These are phyloP conservation scores for Martes martes DNA, from an alignment of 2,113 vertebrate genomes.

Conservation along the genomic window DNA sequence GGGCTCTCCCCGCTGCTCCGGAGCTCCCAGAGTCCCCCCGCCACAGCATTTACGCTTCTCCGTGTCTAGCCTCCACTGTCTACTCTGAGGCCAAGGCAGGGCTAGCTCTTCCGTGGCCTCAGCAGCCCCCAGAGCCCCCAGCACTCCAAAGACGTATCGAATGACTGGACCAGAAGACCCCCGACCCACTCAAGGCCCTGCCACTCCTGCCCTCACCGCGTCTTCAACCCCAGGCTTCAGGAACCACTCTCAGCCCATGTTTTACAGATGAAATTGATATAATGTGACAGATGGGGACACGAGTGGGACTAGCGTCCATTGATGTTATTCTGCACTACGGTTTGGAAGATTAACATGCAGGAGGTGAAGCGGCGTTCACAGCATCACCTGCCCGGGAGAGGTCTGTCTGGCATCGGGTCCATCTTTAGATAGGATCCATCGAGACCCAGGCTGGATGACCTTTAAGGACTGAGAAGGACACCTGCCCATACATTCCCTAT, in stretches of 20 bases:
- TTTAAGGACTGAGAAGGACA: neutral
- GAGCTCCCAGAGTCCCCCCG: too few species aligned
- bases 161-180: neutral
- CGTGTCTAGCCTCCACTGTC: neutral
- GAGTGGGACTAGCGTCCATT: neutral
- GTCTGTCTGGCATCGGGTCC: neutral
- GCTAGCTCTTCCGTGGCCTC: neutral
- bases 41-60: neutral
- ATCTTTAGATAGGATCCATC: neutral
- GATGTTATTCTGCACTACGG: neutral
- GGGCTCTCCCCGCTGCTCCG: too few species aligned
- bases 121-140: neutral
- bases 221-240: neutral
- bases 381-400: neutral
- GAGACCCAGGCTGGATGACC: neutral
- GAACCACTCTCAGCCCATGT: neutral
- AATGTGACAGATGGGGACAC: neutral
- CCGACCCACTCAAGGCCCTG: neutral
- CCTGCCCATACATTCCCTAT: neutral
- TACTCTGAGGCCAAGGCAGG: neutral
- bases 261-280: neutral
- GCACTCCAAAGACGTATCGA: neutral
- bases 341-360: too few species aligned
- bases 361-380: rapidly evolving
- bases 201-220: neutral